phyloP scores from a whole-genome alignment of 2,113 vertebrate genomes.

The Tretioscincus oriximinensis region DNA sequence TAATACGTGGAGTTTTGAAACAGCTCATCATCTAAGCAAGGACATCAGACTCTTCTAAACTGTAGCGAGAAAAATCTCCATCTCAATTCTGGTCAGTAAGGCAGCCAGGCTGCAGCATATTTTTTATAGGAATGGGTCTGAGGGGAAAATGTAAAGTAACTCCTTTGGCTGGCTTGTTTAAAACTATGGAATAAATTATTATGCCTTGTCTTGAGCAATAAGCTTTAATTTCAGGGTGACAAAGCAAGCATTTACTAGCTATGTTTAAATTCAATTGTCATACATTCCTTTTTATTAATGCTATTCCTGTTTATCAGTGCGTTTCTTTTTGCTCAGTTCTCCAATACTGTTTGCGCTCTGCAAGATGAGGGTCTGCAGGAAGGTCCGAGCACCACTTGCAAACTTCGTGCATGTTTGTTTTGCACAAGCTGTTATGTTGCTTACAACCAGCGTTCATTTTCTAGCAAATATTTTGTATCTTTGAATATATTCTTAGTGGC shows the following conservation, averaged over 20 bases:
- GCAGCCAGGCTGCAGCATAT: conserved; percentile 16
- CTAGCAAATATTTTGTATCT: background rate
- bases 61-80: conserved; percentile 31
- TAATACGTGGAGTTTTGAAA: conserved; percentile 24
- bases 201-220: conserved; percentile 21
- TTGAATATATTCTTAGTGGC: background rate
- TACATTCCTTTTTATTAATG: background rate
- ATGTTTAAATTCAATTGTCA: rapidly evolving
- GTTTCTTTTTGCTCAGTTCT: background rate
- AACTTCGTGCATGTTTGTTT: background rate
- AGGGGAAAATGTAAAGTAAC: rapidly evolving
- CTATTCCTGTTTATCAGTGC: background rate
- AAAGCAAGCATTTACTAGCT: rapidly evolving
- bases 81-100: conserved; percentile 57
- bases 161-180: rapidly evolving
- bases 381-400: background rate
- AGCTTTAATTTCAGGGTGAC: conserved; percentile 31
- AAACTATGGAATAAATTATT: background rate
- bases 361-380: background rate
- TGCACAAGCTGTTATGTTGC: background rate
- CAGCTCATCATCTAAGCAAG: conserved; percentile 3
- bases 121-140: background rate
- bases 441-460: background rate
- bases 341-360: rapidly evolving
- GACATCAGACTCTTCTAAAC: background rate